Evolutionary conservation across 2,888 invertebrate species (phyloP).

Genomic region (Noctua fimbriata): DNA sequence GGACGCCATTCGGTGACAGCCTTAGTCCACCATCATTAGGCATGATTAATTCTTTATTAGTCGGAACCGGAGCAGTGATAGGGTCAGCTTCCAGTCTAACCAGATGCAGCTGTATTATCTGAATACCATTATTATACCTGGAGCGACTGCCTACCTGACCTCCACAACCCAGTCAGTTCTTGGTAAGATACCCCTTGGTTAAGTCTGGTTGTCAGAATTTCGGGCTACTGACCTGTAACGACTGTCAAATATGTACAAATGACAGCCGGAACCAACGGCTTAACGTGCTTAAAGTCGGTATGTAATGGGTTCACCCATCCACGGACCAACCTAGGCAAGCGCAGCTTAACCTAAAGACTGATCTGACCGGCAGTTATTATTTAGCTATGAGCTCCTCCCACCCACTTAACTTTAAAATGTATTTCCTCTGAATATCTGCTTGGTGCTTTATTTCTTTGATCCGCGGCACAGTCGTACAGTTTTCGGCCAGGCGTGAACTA

Average conservation of each 20-base stretch:
- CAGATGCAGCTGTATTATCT: too few relatives aligned
- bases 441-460: constrained; percentile 13
- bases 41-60: too few relatives aligned
- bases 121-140: not conserved
- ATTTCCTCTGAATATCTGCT: not conserved
- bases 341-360: not conserved
- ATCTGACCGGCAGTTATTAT: not conserved
- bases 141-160: not conserved
- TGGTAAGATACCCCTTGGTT: not conserved
- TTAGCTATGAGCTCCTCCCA: not conserved
- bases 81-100: too few relatives aligned
- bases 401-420: not conserved
- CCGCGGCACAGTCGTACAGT: constrained; percentile 14
- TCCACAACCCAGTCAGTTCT: not conserved
- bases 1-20: too few relatives aligned
- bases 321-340: not conserved
- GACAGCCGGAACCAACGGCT: not conserved
- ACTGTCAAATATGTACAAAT: not conserved
- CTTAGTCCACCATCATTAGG: too few relatives aligned
- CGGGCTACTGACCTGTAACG: not conserved
- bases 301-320: not conserved
- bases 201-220: not conserved
- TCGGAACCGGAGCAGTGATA: too few relatives aligned
- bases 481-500: constrained; percentile 55
- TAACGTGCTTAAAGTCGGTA: not conserved